Evolutionary conservation across 2,797 vertebrate species (phyloP), one percentile per base, ranked within the genome.

Genomic region (Percopsis omiscomaycus): DNA sequence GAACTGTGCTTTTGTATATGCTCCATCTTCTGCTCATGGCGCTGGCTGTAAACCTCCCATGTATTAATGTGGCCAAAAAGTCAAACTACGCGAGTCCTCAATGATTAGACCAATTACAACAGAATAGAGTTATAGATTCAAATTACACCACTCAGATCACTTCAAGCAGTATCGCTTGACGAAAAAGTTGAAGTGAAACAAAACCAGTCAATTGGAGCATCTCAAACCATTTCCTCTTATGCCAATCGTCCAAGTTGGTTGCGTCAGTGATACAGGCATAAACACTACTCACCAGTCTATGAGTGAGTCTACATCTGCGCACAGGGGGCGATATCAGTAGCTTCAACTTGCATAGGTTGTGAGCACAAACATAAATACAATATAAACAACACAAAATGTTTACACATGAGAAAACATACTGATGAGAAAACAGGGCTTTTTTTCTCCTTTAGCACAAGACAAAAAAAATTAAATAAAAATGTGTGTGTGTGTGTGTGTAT

Each of bases 271-370:
- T 30, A 54, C 60, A 16, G 50, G 44, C 52, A 77, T 71, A 79
- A 27, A 13, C 12, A 48, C 47, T 13, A 13, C 47, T 13, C 47
- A 15, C n/a, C 5, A 11, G 10, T 13, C 69, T 59, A 77, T 65
- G 64, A 70, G 64, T 64, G 77, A 55, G 77, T 70, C 54, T 83
- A 83, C 81, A 81, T 73, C 75, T 80, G 75, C 66, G 61, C 61
- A 46, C 8, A 44, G 6, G 3, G 46, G 54, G 66, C 50, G 73
- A 82, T 79, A 82, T 85, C 46, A 61, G 30, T 62, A 50, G 45
- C 81, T 82, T 82, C 63, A 79, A 78, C 78, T 90, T 88, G 87
- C 86, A 87, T 83, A 89, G 87, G 84, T 72, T 62, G 75, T 80
- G 77, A 74, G 74, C 78, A 82, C 80, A 85, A 62, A 78, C 37